Evolutionary conservation across 2,888 invertebrate species (phyloP).

Genomic region (Dione juno): DNA sequence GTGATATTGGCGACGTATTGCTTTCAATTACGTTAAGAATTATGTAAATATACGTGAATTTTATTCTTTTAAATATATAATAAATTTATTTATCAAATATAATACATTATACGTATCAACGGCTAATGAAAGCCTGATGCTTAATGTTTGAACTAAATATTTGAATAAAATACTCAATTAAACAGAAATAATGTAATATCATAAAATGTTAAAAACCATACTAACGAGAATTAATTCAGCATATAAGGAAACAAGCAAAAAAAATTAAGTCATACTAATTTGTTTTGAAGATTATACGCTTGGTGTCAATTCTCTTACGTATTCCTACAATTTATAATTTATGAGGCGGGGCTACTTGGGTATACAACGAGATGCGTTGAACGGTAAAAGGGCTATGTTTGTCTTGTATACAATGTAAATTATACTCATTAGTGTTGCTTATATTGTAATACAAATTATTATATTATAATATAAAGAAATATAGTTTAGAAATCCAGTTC

Average conservation of each 20-base stretch:
- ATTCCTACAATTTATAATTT: constrained; percentile 33
- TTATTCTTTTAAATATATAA: too few species aligned
- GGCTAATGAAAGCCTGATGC: too few species aligned
- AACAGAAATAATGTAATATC: too few species aligned
- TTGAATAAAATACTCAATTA: too few species aligned
- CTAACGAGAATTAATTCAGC: too few species aligned
- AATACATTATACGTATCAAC: too few species aligned
- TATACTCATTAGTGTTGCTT: neutral
- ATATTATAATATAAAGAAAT: neutral
- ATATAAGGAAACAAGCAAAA: neutral
- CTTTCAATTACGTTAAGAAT: neutral
- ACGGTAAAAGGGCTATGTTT: constrained; percentile 15
- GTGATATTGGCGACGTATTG: neutral
- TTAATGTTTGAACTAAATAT: too few species aligned
- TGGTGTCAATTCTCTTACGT: constrained; percentile 24
- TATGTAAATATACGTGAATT: neutral
- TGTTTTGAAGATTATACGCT: neutral
- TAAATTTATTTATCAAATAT: too few species aligned
- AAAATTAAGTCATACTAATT: neutral
- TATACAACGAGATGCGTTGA: constrained; percentile 23
- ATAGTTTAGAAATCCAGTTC: neutral
- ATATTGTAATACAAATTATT: neutral
- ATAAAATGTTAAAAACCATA: too few species aligned
- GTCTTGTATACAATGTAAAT: constrained; percentile 9
- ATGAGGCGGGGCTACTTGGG: constrained; percentile 25